Evolutionary conservation across 2,888 invertebrate species (phyloP).

Genomic region (Pristionchus mayeri): DNA sequence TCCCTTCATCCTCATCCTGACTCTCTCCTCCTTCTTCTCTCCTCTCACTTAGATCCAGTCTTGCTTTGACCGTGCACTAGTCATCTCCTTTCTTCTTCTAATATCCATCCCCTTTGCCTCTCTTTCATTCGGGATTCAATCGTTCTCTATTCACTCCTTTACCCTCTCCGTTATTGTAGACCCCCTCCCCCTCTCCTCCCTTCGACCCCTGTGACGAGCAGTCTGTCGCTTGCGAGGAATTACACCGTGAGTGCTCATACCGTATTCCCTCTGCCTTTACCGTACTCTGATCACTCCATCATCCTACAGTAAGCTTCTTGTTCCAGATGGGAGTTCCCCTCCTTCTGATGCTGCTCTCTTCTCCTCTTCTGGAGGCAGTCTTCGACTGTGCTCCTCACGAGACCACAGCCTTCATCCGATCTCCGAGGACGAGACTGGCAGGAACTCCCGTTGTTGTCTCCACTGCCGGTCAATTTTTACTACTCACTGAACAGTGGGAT

Average conservation of each 20-base stretch:
- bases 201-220: not conserved
- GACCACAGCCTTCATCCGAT: constrained; percentile 74
- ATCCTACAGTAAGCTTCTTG: not conserved
- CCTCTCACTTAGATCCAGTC: constrained; percentile 24
- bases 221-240: not conserved
- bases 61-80: not conserved
- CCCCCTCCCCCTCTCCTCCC: not conserved
- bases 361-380: constrained; percentile 50
- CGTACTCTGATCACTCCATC: not conserved
- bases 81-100: constrained; percentile 31
- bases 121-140: not conserved
- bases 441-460: constrained; percentile 76
- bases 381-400: constrained; percentile 71
- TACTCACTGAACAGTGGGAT: too few species aligned
- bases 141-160: constrained; percentile 29
- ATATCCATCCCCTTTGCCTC: constrained; percentile 16
- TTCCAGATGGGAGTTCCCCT: constrained; percentile 33
- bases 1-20: not conserved
- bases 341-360: constrained; percentile 25
- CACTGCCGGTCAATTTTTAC: constrained; percentile 76
- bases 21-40: not conserved
- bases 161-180: not conserved
- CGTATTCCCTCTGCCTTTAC: not conserved
- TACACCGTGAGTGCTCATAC: not conserved
- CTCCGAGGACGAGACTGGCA: constrained; percentile 74